Evolutionary conservation across 1,140 invertebrate genomes (phyloP), one percentile per base, ranked within the genome.

Genomic region (Tetramorium alpestre): DNA sequence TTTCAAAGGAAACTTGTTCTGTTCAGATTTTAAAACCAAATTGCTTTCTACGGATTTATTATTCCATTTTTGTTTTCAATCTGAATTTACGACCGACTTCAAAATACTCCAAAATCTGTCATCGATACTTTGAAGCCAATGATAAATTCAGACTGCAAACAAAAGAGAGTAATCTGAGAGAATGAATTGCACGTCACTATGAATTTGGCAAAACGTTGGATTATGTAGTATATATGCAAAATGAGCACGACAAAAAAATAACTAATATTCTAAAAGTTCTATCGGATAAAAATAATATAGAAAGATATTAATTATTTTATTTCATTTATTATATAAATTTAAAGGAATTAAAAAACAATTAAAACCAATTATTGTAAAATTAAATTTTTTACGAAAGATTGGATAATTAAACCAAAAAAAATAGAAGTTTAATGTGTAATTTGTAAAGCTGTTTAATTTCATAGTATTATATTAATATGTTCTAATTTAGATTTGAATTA

Each of bases 21-120:
- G 11, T 18, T 25, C 41, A 60, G 13, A 73, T 18, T 73, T 60
- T 60, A 72, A 72, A 82, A 82, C 60, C 16, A 73, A 72, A 72
- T 60, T 82, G 67, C 51, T 82, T 18, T n/a, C 51, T 38, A 69
- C 18, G 25, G 10, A 18, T 67, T 67, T 22, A 18, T 82, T 60
- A 82, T 72, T 82, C 33, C 28, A 28, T 18, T 58, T 73, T 82
- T 73, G 16, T 81, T 22, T 73, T 1, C 11, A 58, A n/a, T 58
- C 18, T 47, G 3, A 33, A 82, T 58, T 73, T 72, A 82, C 22
- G 41, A 72, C 44, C 51, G 41, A 56, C 33, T 58, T 56, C 22
- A 41, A 28, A 69, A 67, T 67, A 13, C 4, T n/a, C 28, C 33
- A 70, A 70, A 56, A 33, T 72, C 44, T 73, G 56, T 60, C 67